Evolutionary conservation across 2,113 vertebrate species (phyloP).

Genomic region (Psophia crepitans): DNA sequence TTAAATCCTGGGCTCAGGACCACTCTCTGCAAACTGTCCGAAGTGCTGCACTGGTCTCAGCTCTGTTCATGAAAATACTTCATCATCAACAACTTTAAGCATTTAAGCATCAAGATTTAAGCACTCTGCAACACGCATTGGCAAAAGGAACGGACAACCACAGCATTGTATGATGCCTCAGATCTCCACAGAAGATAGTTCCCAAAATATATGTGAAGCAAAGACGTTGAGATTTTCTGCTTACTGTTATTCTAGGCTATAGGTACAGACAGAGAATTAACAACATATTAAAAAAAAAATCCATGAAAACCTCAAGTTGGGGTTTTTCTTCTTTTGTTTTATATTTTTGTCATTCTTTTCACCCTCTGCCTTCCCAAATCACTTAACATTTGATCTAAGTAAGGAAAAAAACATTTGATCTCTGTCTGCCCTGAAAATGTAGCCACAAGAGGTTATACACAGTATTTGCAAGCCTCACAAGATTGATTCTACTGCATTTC

Average conservation of each 20-base stretch:
- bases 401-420: not conserved
- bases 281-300: not conserved
- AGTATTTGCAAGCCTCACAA: not conserved
- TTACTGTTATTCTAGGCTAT: not conserved
- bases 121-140: not conserved
- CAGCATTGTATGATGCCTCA: not conserved
- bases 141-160: not conserved
- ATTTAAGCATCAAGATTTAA: no score
- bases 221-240: not conserved
- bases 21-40: not conserved
- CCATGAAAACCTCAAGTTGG: fast-evolving
- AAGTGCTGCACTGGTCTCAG: not conserved
- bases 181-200: not conserved
- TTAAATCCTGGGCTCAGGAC: not conserved
- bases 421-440: not conserved
- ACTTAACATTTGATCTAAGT: not conserved
- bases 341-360: not conserved
- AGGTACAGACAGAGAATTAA: not conserved
- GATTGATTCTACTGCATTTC: not conserved
- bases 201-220: not conserved
- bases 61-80: not conserved
- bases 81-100: not conserved
- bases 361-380: not conserved
- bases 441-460: not conserved
- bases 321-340: not conserved